Base-by-base conservation (phyloP, 2,888 invertebrate genomes). In the Meghimatium bilineatum region DNA sequence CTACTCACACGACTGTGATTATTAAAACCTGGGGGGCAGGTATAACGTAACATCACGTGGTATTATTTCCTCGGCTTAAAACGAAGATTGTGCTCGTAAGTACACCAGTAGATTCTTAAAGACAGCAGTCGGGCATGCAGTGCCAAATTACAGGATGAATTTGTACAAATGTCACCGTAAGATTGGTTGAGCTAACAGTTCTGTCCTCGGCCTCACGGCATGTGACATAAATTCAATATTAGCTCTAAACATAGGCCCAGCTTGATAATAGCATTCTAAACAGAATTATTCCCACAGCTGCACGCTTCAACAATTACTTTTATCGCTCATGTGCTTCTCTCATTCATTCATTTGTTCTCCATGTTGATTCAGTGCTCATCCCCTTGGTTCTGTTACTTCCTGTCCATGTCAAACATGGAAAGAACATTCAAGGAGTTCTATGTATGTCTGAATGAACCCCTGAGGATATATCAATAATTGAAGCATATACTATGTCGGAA, bases 221-320 rank as follows among this genome's bases (percentile, higher is more conserved):
- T 44, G 72, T 72, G 74, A 74, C 74, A 74, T 49, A 74, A 52
- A 52, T 20, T 74, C 74, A 52, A 74, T 74, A 74, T 74, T 74
- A 52, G 74, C 74, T 49, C 74, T 74, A 74, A 74, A 74, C 74
- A 74, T 74, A 49, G 74, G 49, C 29, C 10, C 29, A 29, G 32
- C 20, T 2, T 49, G 49, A 74, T 74, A 74, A 74, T 74, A 74
- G 74, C 74, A 52, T 32, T 74, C 74, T 32, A 74, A 74, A 74
- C 74, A 74, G 52, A 74, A 74, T 74, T 52, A 49, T 74, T 74
- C 49, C 74, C 32, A 52, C 5, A 20, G 74, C 52, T 32, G 74
- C 74, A 74, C 74, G 74, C 38, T 74, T 74, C 74, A 52, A 52
- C 74, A 74, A 74, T 74, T 74, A 74, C 74, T 32, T 74, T 52